Conservation (phyloP, 2,113 vertebrate species). For the Laterallus jamaicensis region DNA sequence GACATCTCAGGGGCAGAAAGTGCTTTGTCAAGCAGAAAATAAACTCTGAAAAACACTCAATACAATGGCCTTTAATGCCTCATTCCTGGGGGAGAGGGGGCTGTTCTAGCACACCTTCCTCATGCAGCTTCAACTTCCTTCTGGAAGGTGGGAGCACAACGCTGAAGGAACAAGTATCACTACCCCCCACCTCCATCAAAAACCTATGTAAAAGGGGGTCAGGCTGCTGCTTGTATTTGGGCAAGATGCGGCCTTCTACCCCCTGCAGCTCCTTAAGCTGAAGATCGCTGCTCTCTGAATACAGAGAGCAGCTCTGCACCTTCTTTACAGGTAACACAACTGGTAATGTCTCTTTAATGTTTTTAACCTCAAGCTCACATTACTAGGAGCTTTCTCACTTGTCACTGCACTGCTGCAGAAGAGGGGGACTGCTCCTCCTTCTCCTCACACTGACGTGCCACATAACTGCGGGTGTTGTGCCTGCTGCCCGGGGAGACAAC, state of each 20-base stretch:
- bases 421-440: background rate
- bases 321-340: background rate
- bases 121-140: background rate
- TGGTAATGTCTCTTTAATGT: background rate
- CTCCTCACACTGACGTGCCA: fast-evolving
- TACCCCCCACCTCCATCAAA: background rate
- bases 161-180: background rate
- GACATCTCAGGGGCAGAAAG: conserved; percentile 9
- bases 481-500: background rate
- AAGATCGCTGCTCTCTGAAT: background rate
- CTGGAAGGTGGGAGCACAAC: background rate
- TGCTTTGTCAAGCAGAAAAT: conserved; percentile 16
- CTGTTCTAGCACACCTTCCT: background rate
- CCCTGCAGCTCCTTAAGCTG: too few species aligned
- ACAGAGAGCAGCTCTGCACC: background rate
- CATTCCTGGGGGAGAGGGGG: background rate
- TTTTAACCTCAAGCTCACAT: background rate
- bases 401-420: fast-evolving
- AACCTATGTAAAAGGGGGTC: background rate
- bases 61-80: background rate
- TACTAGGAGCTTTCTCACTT: background rate
- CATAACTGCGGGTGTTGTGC: background rate
- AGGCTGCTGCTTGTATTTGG: background rate
- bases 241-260: background rate
- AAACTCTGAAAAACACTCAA: background rate